A percentile compares a stretch with the other conserved stretches of the same genome.
These are phyloP conservation scores for Barbus barbus DNA, from an alignment of 2,113 vertebrate species.

Conservation along the genomic window DNA sequence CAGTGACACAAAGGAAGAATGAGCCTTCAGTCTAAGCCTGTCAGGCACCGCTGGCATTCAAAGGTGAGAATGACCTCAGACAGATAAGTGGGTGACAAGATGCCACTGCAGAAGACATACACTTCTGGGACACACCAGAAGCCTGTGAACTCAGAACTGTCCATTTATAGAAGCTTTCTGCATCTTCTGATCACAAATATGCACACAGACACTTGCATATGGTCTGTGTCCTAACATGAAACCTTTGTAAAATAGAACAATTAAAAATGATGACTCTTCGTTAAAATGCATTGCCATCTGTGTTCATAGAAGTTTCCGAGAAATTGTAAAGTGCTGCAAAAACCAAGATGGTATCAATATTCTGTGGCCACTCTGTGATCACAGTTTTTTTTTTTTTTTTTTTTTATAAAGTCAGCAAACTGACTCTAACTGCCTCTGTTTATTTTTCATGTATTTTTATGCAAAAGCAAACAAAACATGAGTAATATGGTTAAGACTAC, in stretches of 20 bases:
- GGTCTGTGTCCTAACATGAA: no score
- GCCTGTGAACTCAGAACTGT: slow-evolving; percentile 5
- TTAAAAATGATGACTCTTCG: no score
- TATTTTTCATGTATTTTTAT: slow-evolving; percentile 13
- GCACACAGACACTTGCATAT: no score
- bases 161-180: not conserved
- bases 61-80: slow-evolving; percentile 67
- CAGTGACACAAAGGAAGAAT: slow-evolving; percentile 68
- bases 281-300: not conserved
- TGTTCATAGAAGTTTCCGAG: slow-evolving; percentile 26
- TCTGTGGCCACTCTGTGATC: no score
- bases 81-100: slow-evolving; percentile 61
- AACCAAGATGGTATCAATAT: not conserved
- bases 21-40: slow-evolving; percentile 66
- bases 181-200: not conserved
- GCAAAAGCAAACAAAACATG: slow-evolving; percentile 27
- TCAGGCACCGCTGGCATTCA: slow-evolving; percentile 63
- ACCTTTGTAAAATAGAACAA: no score
- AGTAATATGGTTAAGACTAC: slow-evolving; percentile 31
- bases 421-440: slow-evolving; percentile 5
- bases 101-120: not conserved
- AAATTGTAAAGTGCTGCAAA: slow-evolving; percentile 27
- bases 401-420: slow-evolving; percentile 24
- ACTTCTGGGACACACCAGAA: not conserved
- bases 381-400: not conserved